Evolutionary conservation across 2,797 vertebrate species (phyloP).

Genomic region (Nasua narica): DNA sequence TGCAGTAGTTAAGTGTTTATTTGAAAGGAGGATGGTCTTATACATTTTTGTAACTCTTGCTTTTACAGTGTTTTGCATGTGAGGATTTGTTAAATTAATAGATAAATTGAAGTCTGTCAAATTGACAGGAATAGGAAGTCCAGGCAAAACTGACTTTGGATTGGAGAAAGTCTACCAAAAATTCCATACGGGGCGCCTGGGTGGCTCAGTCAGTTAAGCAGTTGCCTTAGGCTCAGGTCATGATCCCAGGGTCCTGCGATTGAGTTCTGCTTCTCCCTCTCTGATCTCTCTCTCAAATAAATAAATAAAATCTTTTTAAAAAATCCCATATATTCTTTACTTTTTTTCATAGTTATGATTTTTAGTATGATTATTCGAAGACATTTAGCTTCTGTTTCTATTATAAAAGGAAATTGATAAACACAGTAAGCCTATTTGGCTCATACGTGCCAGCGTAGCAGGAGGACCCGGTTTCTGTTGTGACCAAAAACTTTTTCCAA

Average conservation of each 20-base stretch:
- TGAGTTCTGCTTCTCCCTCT: neutral
- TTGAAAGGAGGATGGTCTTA: neutral
- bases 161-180: conserved; percentile 7
- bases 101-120: conserved; percentile 13
- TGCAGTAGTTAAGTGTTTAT: neutral
- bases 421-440: conserved; percentile 2
- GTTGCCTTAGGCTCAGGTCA: neutral
- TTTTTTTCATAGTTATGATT: conserved; percentile 6
- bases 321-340: neutral
- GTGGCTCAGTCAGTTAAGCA: neutral
- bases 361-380: neutral
- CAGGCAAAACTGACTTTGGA: conserved; percentile 11
- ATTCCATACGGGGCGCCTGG: neutral
- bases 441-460: neutral
- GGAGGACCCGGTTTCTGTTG: neutral
- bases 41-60: neutral
- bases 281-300: neutral
- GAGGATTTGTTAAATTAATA: neutral
- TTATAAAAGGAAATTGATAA: conserved; percentile 1
- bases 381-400: neutral
- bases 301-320: neutral
- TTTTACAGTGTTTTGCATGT: neutral
- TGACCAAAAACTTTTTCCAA: neutral
- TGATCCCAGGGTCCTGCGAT: neutral
- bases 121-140: neutral